Conservation (phyloP, 2,113 vertebrate species). For the Carettochelys insculpta region DNA sequence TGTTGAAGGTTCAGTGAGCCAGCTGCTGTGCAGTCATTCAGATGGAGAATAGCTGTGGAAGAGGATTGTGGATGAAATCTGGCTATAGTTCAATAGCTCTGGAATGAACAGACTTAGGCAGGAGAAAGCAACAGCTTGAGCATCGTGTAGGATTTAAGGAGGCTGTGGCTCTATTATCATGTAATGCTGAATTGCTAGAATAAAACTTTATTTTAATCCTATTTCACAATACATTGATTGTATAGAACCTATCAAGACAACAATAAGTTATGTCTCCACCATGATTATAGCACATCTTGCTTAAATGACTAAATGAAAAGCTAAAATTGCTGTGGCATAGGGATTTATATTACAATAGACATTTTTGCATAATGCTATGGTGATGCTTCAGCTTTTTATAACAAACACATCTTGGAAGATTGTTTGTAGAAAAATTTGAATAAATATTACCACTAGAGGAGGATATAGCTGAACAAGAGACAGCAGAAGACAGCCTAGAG, state of each 20-base stretch:
- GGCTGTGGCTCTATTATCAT: slow-evolving; percentile 43
- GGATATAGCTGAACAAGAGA: neutral
- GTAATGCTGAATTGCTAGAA: slow-evolving; percentile 45
- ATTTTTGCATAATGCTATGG: slow-evolving; percentile 62
- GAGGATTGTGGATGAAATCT: neutral
- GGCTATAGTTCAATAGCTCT: slow-evolving; percentile 20
- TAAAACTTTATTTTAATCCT: slow-evolving; percentile 61
- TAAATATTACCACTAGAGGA: slow-evolving; percentile 22
- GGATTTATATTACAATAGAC: slow-evolving; percentile 64
- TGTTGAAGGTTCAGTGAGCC: neutral
- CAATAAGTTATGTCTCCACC: slow-evolving; percentile 51
- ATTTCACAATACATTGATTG: slow-evolving; percentile 56
- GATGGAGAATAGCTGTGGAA: neutral
- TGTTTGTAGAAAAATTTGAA: slow-evolving; percentile 32
- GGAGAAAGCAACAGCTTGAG: neutral
- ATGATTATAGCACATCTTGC: slow-evolving; percentile 46
- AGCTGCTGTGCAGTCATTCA: slow-evolving; percentile 31
- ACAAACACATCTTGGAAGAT: slow-evolving; percentile 16
- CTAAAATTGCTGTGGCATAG: slow-evolving; percentile 46
- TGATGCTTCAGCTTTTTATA: slow-evolving; percentile 40
- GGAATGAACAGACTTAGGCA: slow-evolving; percentile 30
- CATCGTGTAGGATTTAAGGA: slow-evolving; percentile 38
- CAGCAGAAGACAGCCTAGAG: neutral
- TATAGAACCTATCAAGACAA: slow-evolving; percentile 41
- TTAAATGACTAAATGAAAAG: slow-evolving; percentile 60